Percentiles rank a stretch among this genome's conserved stretches.
These are phyloP conservation scores for Coboldia fuscipes DNA, from an alignment of 1,140 invertebrate genomes.

Conservation along the genomic window DNA sequence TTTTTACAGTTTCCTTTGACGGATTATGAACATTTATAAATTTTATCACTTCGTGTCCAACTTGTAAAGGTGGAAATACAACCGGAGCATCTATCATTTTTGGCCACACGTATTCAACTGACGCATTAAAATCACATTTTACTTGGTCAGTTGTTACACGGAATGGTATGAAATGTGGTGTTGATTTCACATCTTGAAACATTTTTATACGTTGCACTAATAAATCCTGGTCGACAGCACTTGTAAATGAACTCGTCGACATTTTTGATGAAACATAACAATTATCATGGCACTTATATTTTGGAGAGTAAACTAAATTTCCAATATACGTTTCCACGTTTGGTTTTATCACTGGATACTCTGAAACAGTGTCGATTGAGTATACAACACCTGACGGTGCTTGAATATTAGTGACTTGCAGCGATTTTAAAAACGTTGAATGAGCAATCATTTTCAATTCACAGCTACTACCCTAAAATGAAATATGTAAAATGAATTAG, in stretches of 20 bases:
- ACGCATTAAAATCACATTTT: constrained; percentile 13
- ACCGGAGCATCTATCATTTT: constrained; percentile 11
- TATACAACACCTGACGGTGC: constrained; percentile 21
- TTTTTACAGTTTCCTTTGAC: constrained; percentile 10
- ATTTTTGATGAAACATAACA: constrained; percentile 53
- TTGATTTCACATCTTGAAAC: constrained; percentile 7
- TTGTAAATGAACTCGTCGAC: no score
- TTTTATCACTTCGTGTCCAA: constrained; percentile 11
- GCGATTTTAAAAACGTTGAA: constrained; percentile 48
- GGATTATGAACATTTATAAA: constrained; percentile 15
- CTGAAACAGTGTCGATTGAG: constrained; percentile 23
- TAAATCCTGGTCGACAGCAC: not conserved
- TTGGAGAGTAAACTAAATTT: constrained; percentile 39
- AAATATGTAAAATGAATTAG: constrained; percentile 1
- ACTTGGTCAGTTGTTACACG: constrained; percentile 14
- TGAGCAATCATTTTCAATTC: constrained; percentile 45
- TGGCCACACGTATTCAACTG: constrained; percentile 16
- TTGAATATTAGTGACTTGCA: constrained; percentile 32
- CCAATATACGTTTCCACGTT: constrained; percentile 28
- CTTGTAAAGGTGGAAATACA: constrained; percentile 12
- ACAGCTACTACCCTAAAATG: constrained; percentile 55
- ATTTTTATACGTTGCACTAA: not conserved
- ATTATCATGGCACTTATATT: constrained; percentile 38
- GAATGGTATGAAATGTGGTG: constrained; percentile 14
- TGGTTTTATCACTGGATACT: constrained; percentile 14